Conservation (phyloP, 1,140 invertebrate genomes). For the Drosophila sproati region DNA sequence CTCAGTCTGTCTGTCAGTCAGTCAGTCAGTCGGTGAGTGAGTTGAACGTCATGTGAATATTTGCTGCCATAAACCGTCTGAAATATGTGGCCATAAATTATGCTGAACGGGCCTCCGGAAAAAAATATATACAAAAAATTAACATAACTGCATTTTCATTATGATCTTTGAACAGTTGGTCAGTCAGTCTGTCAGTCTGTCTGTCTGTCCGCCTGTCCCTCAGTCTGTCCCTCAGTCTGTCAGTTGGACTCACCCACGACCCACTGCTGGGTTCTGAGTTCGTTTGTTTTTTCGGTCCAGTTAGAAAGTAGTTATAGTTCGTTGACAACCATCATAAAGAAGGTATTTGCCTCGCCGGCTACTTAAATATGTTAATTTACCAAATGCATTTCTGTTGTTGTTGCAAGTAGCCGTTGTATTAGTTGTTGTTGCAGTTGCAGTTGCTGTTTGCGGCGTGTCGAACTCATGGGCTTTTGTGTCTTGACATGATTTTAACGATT, state of each 20-base stretch:
- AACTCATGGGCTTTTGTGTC: slow-evolving; percentile 44
- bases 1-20: slow-evolving; percentile 31
- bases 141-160: slow-evolving; percentile 70
- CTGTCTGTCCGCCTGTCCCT: slow-evolving; percentile 8
- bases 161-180: slow-evolving; percentile 34
- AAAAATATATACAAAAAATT: slow-evolving; percentile 54
- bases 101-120: slow-evolving; percentile 21
- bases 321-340: slow-evolving; percentile 50
- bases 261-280: slow-evolving; percentile 54
- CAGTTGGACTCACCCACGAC: slow-evolving; percentile 66
- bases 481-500: slow-evolving; percentile 69
- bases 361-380: slow-evolving; percentile 72
- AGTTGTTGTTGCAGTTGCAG: slow-evolving; percentile 4
- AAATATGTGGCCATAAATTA: slow-evolving; percentile 75
- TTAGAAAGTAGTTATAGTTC: slow-evolving; percentile 77
- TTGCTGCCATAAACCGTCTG: slow-evolving; percentile 62
- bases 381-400: slow-evolving; percentile 78
- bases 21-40: slow-evolving; percentile 10
- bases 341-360: slow-evolving; percentile 39
- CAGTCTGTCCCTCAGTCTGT: slow-evolving; percentile 11
- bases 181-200: slow-evolving; percentile 13
- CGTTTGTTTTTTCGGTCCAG: slow-evolving; percentile 50
- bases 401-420: neutral
- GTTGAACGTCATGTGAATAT: slow-evolving; percentile 50
- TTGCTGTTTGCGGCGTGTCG: slow-evolving; percentile 30